A percentile compares a stretch with the other conserved stretches of the same genome.
Evolutionary conservation across 2,113 vertebrate species (phyloP).

Genomic region (Alouatta palliata): DNA sequence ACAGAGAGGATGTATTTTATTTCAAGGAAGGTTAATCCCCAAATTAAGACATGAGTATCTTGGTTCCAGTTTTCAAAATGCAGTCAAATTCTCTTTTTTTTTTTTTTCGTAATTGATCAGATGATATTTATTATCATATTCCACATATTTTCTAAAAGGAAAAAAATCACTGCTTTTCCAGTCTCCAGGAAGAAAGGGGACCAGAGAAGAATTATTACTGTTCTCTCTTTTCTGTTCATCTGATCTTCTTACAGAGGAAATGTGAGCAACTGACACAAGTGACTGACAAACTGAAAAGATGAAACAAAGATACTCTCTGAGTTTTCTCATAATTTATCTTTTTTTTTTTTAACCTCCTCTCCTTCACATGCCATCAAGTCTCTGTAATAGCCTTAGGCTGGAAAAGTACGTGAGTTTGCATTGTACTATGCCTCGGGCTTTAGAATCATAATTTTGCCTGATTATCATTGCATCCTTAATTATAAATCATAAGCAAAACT

Average conservation of each 20-base stretch:
- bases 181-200: not conserved
- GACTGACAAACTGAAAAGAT: not conserved
- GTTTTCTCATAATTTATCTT: not conserved
- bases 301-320: not conserved
- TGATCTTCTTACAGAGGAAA: not conserved
- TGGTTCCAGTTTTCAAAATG: not conserved
- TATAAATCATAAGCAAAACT: not conserved
- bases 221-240: not conserved
- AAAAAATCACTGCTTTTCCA: not conserved
- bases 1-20: not conserved
- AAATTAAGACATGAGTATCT: not conserved
- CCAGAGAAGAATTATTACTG: not conserved
- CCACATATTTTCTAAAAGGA: not conserved
- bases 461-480: not conserved
- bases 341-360: not conserved
- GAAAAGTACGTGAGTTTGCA: not conserved
- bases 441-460: not conserved
- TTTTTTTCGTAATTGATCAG: not conserved
- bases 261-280: not conserved
- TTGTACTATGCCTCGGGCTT: not conserved
- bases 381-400: not conserved
- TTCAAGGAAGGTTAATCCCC: not conserved
- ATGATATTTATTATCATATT: not conserved
- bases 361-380: not conserved
- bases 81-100: not conserved